Percentiles rank a stretch among this genome's conserved stretches.
Conservation (phyloP, 2,888 invertebrate species). For the Pseudococcus viburni region DNA sequence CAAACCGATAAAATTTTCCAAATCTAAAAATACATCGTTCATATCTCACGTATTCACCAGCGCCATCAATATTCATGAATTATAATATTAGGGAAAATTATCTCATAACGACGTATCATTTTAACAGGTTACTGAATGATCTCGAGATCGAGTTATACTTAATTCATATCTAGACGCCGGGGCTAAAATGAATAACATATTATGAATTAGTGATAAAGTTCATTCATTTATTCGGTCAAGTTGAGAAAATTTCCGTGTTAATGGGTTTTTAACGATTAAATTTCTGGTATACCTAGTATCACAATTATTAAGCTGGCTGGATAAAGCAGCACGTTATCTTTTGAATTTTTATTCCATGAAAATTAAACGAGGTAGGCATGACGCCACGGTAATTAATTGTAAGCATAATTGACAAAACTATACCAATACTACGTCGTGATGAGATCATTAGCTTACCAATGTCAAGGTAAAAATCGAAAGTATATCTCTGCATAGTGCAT, state of each 20-base stretch:
- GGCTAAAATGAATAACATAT: conserved; percentile 37
- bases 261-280: conserved; percentile 50
- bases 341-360: not conserved
- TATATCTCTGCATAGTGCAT: not conserved
- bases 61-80: no score
- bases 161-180: conserved; percentile 15
- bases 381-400: conserved; percentile 46
- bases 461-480: conserved; percentile 27
- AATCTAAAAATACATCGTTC: no score
- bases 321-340: conserved; percentile 18
- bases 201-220: conserved; percentile 28
- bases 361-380: conserved; percentile 28
- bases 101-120: not conserved
- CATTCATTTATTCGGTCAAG: conserved; percentile 44
- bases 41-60: no score
- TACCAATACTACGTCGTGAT: conserved; percentile 35
- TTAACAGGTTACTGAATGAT: not conserved
- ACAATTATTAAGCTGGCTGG: not conserved
- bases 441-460: not conserved
- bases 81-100: not conserved
- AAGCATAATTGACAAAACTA: not conserved
- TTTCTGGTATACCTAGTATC: not conserved
- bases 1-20: no score
- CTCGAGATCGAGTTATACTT: not conserved
- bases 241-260: conserved; percentile 24